Percentiles rank a stretch among this genome's conserved stretches.
Conservation (phyloP, 2,113 vertebrate genomes). For the Pongo abelii region DNA sequence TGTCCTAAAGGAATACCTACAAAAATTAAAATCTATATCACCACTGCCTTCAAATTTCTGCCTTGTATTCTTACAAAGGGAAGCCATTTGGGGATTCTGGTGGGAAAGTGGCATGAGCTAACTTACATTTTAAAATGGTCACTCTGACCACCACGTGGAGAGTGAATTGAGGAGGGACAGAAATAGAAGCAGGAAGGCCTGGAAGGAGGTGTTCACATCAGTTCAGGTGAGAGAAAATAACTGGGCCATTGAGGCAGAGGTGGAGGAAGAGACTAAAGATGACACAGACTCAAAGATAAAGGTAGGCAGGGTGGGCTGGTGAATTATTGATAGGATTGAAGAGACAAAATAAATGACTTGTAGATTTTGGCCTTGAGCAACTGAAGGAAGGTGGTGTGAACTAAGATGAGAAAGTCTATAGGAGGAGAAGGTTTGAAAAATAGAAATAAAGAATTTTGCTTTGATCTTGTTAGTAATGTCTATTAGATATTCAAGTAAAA, state of each 20-base stretch:
- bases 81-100: neutral
- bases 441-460: neutral
- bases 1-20: neutral
- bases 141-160: no score
- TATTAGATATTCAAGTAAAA: neutral
- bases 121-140: neutral
- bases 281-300: neutral
- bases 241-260: neutral
- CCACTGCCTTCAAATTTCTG: neutral
- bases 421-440: neutral
- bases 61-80: neutral
- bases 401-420: neutral
- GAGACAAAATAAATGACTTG: neutral
- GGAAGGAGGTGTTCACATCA: accelerated
- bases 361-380: neutral
- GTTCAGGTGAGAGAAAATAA: neutral
- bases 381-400: neutral
- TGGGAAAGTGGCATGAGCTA: neutral
- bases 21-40: neutral
- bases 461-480: neutral
- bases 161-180: neutral
- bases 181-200: neutral
- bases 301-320: neutral
- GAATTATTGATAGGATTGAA: neutral
- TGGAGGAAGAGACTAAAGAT: neutral